Evolutionary conservation across 92 coral and sea anemone species (phyloP), one percentile per base, ranked within the genome.

Genomic region (Zoanthus solanderi): DNA sequence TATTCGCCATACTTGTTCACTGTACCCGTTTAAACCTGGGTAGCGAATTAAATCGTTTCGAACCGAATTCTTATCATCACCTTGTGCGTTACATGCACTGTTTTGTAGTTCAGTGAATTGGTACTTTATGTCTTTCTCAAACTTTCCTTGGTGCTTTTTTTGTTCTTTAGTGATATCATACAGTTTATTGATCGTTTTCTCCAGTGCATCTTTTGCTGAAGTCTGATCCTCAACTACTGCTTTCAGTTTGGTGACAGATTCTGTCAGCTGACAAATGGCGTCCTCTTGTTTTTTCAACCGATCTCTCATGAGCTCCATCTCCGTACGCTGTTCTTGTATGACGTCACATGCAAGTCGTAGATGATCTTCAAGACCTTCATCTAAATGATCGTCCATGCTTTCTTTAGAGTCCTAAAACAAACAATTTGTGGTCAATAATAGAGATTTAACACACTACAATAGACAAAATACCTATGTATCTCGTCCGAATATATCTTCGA

Each of bases 1-100:
- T 15, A 97, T 84, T 65, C 94, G 91, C 99, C 99, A 97, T 0
- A 97, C 88, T 17, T 92, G 96, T 83, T 97, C 98, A 18, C 99
- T 98, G 81, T 94, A 95, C 7, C 99, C 95, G 69, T 80, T 91
- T 6, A 93, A 84, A 7, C 94, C 96, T 0, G 96, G 98, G 72
- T 89, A 89, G 30, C 92, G 92, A 37, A 89, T 18, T 0, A 95
- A 78, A 28, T 85, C 90, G 37, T 45, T 46, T 81, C 46, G 42
- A 67, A 87, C 78, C 56, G 88, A 86, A 74, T 86, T 61, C 23
- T 9, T 52, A 48, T 87, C 85, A 72, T 76, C 37, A 32, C 92
- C 75, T 58, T 45, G 74, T 47, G 54, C 82, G 28, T 73, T 56
- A 37, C 16, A 61, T 29, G 60, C 87, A 34, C 76, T 48, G 47